These are phyloP conservation scores for Misgurnus mizolepis DNA, from an alignment of 2,113 vertebrate species.

Conservation along the genomic window DNA sequence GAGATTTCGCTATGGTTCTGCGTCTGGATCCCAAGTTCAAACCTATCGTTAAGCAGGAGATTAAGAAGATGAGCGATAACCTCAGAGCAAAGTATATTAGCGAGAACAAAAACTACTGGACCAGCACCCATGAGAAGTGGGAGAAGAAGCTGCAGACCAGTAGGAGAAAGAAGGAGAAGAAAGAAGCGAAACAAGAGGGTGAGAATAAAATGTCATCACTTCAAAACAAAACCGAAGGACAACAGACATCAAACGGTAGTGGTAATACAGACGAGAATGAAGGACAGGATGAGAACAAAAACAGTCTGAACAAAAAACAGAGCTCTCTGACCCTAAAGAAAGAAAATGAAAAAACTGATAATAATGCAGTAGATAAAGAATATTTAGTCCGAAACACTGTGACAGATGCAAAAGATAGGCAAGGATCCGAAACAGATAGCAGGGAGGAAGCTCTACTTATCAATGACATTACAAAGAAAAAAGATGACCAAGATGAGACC, in stretches of 20 bases:
- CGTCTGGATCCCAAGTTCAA: conserved; percentile 75
- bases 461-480: conserved; percentile 47
- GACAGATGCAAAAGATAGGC: conserved; percentile 49
- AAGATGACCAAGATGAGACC: conserved; percentile 49
- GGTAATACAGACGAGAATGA: conserved; percentile 41
- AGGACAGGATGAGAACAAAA: conserved; percentile 38
- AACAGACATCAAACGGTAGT: conserved; percentile 13
- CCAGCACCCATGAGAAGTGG: conserved; percentile 66
- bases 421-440: conserved; percentile 56
- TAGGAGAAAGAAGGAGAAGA: conserved; percentile 40
- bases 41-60: conserved; percentile 70
- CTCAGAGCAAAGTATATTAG: conserved; percentile 67
- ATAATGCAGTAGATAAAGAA: conserved; percentile 54
- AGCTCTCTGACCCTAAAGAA: conserved; percentile 23
- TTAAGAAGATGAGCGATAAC: conserved; percentile 75
- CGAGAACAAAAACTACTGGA: conserved; percentile 79
- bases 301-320: conserved; percentile 39
- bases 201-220: conserved; percentile 9
- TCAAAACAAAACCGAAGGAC: conserved; percentile 31
- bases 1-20: conserved; percentile 71
- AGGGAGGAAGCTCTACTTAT: conserved; percentile 58
- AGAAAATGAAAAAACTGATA: conserved; percentile 49
- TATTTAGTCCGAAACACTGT: conserved; percentile 40
- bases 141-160: conserved; percentile 53
- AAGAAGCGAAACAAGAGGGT: conserved; percentile 38